Percentiles rank a stretch among this genome's conserved stretches.
phyloP scores from a whole-genome alignment of 2,888 invertebrate genomes.

The Phyllotreta striolata region DNA sequence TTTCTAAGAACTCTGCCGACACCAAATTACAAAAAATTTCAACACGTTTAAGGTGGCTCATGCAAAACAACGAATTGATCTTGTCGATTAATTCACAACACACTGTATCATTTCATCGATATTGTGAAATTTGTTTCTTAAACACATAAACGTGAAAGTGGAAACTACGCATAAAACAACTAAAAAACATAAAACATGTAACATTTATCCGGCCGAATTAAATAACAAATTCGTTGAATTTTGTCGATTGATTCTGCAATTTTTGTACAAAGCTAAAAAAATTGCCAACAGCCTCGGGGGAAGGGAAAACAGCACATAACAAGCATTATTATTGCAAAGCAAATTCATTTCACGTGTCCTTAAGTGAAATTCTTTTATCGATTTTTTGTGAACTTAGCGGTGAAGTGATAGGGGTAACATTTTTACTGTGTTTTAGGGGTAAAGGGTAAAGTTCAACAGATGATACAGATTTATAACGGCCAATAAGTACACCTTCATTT shows the following conservation, averaged over 20 bases:
- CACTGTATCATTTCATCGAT: too few species aligned
- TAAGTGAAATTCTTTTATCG: constrained; percentile 8
- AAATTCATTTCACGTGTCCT: constrained; percentile 6
- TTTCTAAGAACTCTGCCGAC: too few species aligned
- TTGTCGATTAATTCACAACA: neutral
- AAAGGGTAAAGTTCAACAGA: neutral
- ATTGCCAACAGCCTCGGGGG: constrained; percentile 37
- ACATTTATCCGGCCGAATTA: constrained; percentile 5
- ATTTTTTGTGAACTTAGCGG: neutral
- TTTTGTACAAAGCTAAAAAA: constrained; percentile 37
- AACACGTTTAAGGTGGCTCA: too few species aligned
- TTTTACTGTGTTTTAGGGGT: constrained; percentile 1
- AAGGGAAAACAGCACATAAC: constrained; percentile 41
- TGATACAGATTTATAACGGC: constrained; percentile 14
- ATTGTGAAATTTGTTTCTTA: too few species aligned
- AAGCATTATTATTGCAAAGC: constrained; percentile 38
- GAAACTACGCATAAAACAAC: neutral
- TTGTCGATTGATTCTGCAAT: constrained; percentile 10
- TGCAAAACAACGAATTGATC: too few species aligned
- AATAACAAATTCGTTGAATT: constrained; percentile 1
- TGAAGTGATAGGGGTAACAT: neutral
- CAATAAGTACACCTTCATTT: constrained; percentile 1
- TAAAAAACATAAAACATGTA: constrained; percentile 5
- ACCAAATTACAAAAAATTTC: too few species aligned
- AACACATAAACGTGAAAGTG: neutral